Evolutionary conservation across 2,113 vertebrate genomes (phyloP).

Genomic region (Urocolius indicus): DNA sequence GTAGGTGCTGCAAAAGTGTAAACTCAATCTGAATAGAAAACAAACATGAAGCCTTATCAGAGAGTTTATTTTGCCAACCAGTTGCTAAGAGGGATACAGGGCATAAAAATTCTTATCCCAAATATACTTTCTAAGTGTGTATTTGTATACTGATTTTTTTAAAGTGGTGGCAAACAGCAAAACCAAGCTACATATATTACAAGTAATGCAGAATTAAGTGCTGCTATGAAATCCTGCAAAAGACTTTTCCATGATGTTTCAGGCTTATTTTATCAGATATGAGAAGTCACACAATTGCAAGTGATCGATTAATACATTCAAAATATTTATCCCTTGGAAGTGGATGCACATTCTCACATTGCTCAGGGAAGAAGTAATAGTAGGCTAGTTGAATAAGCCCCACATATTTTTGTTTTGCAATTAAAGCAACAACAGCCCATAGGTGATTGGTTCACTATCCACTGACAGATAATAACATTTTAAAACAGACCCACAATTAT

Average conservation of each 20-base stretch:
- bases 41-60: neutral
- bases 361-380: neutral
- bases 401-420: neutral
- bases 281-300: neutral
- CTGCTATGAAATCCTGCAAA: neutral
- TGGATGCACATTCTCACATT: neutral
- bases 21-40: neutral
- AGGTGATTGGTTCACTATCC: neutral
- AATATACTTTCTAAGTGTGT: neutral
- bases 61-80: neutral
- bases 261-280: neutral
- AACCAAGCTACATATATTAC: neutral
- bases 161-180: neutral
- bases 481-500: slow-evolving; percentile 2
- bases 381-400: neutral
- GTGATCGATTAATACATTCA: neutral
- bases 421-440: neutral
- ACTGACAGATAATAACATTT: neutral
- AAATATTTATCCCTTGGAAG: neutral
- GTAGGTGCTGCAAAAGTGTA: neutral
- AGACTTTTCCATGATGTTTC: neutral
- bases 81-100: neutral
- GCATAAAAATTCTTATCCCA: neutral
- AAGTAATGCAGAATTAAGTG: neutral
- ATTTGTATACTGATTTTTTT: neutral